Percentiles rank a stretch among this genome's conserved stretches.
These are phyloP conservation scores for Diglossa cyanea DNA, from an alignment of 2,797 vertebrate genomes.

Conservation along the genomic window DNA sequence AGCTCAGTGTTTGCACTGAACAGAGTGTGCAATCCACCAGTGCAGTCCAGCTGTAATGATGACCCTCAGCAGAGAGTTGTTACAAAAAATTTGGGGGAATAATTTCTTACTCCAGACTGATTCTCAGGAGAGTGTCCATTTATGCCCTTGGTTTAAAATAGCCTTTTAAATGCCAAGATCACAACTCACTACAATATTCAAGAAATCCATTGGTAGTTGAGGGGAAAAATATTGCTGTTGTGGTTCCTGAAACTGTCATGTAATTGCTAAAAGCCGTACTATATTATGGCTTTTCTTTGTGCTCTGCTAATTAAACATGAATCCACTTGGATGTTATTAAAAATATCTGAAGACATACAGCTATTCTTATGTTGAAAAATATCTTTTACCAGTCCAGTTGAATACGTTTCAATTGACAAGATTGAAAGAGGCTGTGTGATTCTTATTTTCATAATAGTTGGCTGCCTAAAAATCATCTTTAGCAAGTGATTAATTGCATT, in stretches of 20 bases:
- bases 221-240: neutral
- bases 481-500: slow-evolving; percentile 49
- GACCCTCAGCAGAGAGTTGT: neutral
- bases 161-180: neutral
- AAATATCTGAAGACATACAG: slow-evolving; percentile 17
- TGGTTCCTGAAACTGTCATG: neutral
- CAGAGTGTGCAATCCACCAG: neutral
- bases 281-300: slow-evolving; percentile 13
- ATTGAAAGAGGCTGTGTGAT: slow-evolving; percentile 8
- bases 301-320: slow-evolving; percentile 41
- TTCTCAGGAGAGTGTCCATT: neutral
- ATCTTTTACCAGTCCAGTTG: neutral
- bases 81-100: neutral
- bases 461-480: slow-evolving; percentile 23
- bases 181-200: neutral
- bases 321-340: slow-evolving; percentile 23
- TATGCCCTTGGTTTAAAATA: neutral
- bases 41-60: neutral
- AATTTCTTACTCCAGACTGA: neutral
- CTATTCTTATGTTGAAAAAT: slow-evolving; percentile 5
- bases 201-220: neutral
- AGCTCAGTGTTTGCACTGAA: neutral
- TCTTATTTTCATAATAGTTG: slow-evolving; percentile 37
- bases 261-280: neutral
- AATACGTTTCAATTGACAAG: slow-evolving; percentile 34